A percentile compares a stretch with the other conserved stretches of the same genome.
Conservation (phyloP, 2,888 invertebrate genomes). For the Lasioglossum calceatum region DNA sequence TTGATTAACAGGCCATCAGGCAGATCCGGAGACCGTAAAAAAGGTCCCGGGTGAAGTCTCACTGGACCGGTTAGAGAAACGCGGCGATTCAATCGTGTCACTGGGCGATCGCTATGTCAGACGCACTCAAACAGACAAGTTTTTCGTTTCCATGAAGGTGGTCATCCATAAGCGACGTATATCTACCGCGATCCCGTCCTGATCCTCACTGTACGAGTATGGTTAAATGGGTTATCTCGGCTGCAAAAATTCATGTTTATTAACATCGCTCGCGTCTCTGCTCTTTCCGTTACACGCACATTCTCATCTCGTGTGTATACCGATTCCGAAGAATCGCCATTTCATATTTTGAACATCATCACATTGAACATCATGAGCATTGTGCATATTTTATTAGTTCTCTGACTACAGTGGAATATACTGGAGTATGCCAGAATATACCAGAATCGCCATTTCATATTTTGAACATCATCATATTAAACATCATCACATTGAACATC, state of each 20-base stretch:
- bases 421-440: too few relatives aligned
- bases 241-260: conserved; percentile 66
- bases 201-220: conserved; percentile 32
- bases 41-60: conserved; percentile 38
- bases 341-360: background rate
- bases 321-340: background rate
- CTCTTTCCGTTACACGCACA: conserved; percentile 15
- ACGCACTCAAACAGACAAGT: conserved; percentile 46
- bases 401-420: too few relatives aligned
- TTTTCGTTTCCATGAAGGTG: conserved; percentile 61
- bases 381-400: too few relatives aligned
- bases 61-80: conserved; percentile 57
- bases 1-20: conserved; percentile 18
- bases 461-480: too few relatives aligned
- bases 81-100: conserved; percentile 59
- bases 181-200: conserved; percentile 28
- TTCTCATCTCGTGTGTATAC: background rate
- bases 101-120: conserved; percentile 51
- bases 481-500: too few relatives aligned
- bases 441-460: background rate
- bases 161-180: conserved; percentile 46
- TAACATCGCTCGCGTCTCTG: conserved; percentile 41
- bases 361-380: too few relatives aligned
- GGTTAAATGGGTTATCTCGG: conserved; percentile 64
- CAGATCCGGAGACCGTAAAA: conserved; percentile 3